These are phyloP conservation scores for Halichoeres trimaculatus DNA, from an alignment of 2,113 vertebrate genomes.

Conservation along the genomic window DNA sequence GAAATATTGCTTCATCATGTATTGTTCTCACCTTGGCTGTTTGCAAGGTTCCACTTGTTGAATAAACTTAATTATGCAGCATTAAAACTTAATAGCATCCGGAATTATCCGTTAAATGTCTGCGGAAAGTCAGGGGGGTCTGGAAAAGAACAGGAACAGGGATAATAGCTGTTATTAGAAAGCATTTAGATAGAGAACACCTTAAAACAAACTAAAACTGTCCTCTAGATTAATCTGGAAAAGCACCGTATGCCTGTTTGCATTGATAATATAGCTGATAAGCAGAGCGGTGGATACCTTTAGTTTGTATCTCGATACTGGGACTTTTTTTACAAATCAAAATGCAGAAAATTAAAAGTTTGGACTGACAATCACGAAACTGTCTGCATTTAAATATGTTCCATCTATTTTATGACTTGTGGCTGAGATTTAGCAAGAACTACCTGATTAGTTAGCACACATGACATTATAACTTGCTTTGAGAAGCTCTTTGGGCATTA, in stretches of 20 bases:
- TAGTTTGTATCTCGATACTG: too few relatives aligned
- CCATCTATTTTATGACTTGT: too few relatives aligned
- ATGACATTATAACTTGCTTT: too few relatives aligned
- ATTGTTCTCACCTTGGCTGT: slow-evolving; percentile 11
- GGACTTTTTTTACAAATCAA: too few relatives aligned
- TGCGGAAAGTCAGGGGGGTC: slow-evolving; percentile 6
- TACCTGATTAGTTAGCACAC: too few relatives aligned
- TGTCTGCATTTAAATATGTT: too few relatives aligned
- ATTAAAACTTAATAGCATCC: slow-evolving; percentile 28
- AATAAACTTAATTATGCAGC: slow-evolving; percentile 39
- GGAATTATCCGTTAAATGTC: slow-evolving; percentile 27
- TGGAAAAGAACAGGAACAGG: neutral
- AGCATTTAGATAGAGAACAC: neutral
- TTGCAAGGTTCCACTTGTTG: slow-evolving; percentile 9
- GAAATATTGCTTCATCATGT: slow-evolving; percentile 39
- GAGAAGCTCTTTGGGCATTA: too few relatives aligned
- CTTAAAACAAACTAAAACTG: neutral
- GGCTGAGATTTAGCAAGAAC: too few relatives aligned
- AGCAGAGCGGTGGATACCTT: too few relatives aligned
- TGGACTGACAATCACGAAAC: too few relatives aligned
- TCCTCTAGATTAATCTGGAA: neutral
- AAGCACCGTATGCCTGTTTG: neutral
- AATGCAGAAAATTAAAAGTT: too few relatives aligned
- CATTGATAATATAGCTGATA: too few relatives aligned
- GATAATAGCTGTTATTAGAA: neutral